A percentile compares a stretch with the other conserved stretches of the same genome.
These are phyloP conservation scores for Latrodectus elegans DNA, from an alignment of 2,888 invertebrate species.

Conservation along the genomic window DNA sequence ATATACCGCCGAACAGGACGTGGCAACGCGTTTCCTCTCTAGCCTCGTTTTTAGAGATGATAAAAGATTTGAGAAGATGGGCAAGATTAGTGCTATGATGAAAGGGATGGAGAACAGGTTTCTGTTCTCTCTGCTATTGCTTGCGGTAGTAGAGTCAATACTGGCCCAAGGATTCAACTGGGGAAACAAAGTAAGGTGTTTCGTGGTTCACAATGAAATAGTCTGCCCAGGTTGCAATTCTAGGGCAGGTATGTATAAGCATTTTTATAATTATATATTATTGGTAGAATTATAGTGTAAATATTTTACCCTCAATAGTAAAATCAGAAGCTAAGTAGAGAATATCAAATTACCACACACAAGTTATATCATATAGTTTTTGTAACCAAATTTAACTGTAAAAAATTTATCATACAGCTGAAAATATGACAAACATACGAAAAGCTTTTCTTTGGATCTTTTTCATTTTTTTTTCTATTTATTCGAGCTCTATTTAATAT, in stretches of 20 bases:
- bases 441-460: too few species aligned
- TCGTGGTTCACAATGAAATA: conserved; percentile 26
- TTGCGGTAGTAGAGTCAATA: neutral
- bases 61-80: neutral
- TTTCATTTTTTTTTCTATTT: too few species aligned
- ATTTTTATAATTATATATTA: neutral
- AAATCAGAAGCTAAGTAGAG: too few species aligned
- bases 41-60: neutral
- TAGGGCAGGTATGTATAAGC: conserved; percentile 41
- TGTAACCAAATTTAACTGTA: too few species aligned
- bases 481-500: too few species aligned
- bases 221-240: conserved; percentile 54
- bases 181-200: conserved; percentile 54
- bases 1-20: neutral
- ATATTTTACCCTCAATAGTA: too few species aligned
- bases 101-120: neutral
- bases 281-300: too few species aligned
- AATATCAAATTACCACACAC: too few species aligned
- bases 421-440: too few species aligned
- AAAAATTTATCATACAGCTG: too few species aligned
- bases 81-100: neutral
- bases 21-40: neutral
- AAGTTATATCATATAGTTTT: too few species aligned
- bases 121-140: neutral
- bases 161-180: conserved; percentile 39